Evolutionary conservation across 2,888 invertebrate species (phyloP).

Genomic region (Pristionchus mayeri): DNA sequence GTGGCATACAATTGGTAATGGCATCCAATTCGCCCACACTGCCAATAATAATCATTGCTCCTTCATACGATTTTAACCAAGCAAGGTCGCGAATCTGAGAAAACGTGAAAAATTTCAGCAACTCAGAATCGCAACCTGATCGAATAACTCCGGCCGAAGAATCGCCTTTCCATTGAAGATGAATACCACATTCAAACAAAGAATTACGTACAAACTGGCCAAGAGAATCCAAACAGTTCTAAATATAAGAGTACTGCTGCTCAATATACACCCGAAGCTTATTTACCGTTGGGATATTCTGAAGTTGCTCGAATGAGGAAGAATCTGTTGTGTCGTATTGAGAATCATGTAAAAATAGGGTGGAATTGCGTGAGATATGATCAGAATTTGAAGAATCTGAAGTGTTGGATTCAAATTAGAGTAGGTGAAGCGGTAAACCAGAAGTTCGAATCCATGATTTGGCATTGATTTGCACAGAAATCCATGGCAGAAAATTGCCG

Average conservation of each 20-base stretch:
- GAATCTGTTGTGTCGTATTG: not conserved
- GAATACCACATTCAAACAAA: not conserved
- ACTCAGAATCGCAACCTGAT: not conserved
- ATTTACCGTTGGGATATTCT: not conserved
- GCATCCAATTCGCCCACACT: not conserved
- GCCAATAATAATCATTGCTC: not conserved
- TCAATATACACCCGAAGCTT: not conserved
- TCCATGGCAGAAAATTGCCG: not conserved
- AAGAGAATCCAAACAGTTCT: slow-evolving; percentile 7
- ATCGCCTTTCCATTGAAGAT: not conserved
- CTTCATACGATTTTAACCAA: not conserved
- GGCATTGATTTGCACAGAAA: not conserved
- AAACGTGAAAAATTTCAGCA: too few species aligned
- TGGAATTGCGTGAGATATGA: not conserved
- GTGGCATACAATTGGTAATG: not conserved
- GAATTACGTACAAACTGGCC: not conserved
- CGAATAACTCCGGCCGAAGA: not conserved
- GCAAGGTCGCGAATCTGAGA: not conserved
- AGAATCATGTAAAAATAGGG: slow-evolving; percentile 2
- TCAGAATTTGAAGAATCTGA: not conserved
- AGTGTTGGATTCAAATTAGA: not conserved
- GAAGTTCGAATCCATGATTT: not conserved
- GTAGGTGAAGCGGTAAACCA: not conserved
- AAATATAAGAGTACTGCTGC: too few species aligned
- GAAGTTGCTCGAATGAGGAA: not conserved